Percentiles rank a stretch among this genome's conserved stretches.
These are phyloP conservation scores for Hystrix cristata DNA, from an alignment of 2,113 vertebrate species.

Conservation along the genomic window DNA sequence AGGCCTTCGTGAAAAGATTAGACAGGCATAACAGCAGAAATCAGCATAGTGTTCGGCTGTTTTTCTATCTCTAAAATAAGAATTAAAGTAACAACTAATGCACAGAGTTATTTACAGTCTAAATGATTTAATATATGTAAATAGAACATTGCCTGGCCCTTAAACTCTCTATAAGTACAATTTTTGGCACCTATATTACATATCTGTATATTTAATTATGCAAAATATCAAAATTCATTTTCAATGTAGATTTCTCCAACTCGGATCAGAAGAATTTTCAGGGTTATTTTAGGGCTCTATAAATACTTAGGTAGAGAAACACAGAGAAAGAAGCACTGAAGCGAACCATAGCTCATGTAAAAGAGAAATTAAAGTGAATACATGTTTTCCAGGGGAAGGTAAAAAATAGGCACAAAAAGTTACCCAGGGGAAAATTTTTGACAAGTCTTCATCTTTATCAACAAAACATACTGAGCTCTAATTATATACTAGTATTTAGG, in stretches of 20 bases:
- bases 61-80: neutral
- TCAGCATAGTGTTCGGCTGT: neutral
- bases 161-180: neutral
- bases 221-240: constrained; percentile 27
- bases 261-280: neutral
- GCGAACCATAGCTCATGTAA: neutral
- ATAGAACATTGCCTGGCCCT: neutral
- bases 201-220: neutral
- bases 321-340: neutral
- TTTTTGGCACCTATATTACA: neutral
- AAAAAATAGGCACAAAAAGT: neutral
- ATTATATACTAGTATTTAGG: neutral
- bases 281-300: neutral
- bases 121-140: neutral
- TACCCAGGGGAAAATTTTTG: neutral
- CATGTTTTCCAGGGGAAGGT: neutral
- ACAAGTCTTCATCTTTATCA: neutral
- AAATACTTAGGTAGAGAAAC: neutral
- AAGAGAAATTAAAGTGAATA: constrained; percentile 27
- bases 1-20: neutral
- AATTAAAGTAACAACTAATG: neutral
- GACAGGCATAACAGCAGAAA: neutral
- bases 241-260: neutral
- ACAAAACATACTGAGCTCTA: neutral
- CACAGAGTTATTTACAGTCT: neutral